A percentile compares a stretch with the other conserved stretches of the same genome.
phyloP scores from a whole-genome alignment of 2,113 vertebrate species.

The Zosterops pallidus region DNA sequence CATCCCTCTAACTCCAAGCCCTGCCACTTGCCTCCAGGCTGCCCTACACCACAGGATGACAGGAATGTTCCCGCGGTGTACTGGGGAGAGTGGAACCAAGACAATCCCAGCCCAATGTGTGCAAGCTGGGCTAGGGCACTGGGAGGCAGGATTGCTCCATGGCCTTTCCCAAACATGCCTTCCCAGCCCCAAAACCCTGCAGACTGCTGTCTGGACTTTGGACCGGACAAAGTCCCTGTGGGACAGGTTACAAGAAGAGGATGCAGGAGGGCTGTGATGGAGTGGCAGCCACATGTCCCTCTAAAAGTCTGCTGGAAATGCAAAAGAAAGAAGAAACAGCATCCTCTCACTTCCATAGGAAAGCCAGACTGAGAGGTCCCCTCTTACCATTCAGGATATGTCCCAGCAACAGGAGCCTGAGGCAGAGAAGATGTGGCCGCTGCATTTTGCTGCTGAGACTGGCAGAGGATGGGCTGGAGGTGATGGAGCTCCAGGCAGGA shows the following conservation, averaged over 20 bases:
- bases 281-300: accelerated
- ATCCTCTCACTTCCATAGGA: not conserved
- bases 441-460: constrained; percentile 18
- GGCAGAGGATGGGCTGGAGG: not conserved
- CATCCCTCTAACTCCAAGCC: not conserved
- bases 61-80: not conserved
- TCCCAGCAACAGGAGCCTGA: constrained; percentile 22
- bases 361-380: not conserved
- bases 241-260: not conserved
- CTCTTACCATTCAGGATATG: constrained; percentile 9
- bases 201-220: not conserved
- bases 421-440: not conserved
- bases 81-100: not conserved
- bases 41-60: not conserved
- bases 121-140: not conserved
- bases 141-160: constrained; percentile 27
- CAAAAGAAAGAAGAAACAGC: not conserved
- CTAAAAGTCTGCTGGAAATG: not conserved
- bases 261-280: not conserved
- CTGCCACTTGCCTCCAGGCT: not conserved
- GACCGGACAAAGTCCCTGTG: not conserved
- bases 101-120: not conserved
- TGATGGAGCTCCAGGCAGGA: accelerated
- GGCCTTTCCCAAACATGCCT: not conserved
- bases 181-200: not conserved